Conservation (phyloP, 2,113 vertebrate species). For the Asarcornis scutulata region DNA sequence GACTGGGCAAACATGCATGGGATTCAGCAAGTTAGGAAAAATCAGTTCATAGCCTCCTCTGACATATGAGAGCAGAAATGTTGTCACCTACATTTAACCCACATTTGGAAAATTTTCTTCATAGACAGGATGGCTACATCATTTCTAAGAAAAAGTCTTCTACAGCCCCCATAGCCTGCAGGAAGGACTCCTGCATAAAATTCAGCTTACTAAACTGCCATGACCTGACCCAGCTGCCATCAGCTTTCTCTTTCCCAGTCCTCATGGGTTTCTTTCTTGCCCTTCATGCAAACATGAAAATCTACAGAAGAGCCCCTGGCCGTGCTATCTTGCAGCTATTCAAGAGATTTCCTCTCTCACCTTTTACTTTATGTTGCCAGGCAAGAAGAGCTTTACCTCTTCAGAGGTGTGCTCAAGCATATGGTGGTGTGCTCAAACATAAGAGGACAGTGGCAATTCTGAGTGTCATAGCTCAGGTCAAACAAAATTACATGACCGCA, state of each 20-base stretch:
- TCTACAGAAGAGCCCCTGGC: neutral
- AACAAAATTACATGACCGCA: neutral
- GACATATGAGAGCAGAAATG: conserved; percentile 20
- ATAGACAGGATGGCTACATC: neutral
- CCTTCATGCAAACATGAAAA: neutral
- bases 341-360: neutral
- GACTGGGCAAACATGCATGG: neutral
- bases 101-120: conserved; percentile 35
- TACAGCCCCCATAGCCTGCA: neutral
- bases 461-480: neutral
- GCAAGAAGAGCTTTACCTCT: neutral
- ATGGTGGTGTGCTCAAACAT: neutral
- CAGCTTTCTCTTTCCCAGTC: neutral
- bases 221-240: neutral
- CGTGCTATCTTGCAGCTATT: neutral
- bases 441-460: neutral
- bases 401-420: neutral
- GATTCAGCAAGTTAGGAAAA: conserved; percentile 33
- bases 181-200: neutral
- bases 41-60: neutral
- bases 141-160: conserved; percentile 32
- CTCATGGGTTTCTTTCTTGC: neutral
- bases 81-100: conserved; percentile 46
- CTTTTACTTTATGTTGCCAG: neutral
- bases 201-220: neutral